These are phyloP conservation scores for Stegophylla sp. DNA, from an alignment of 2,888 invertebrate genomes.

Conservation along the genomic window DNA sequence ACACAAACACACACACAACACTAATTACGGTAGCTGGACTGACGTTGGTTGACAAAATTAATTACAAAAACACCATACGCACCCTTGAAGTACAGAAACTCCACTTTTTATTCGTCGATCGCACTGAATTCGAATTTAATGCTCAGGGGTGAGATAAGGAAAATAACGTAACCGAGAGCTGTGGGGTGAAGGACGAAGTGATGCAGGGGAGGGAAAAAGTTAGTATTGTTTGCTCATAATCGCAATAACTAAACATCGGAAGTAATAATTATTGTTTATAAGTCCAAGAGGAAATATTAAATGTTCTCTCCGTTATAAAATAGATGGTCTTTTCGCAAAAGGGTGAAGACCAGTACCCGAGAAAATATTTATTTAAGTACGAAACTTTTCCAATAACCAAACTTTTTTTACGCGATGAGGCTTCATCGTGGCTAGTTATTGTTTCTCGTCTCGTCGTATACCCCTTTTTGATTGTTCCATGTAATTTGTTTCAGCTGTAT, in stretches of 20 bases:
- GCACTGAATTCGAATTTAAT: not conserved
- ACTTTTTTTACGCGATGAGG: slow-evolving; percentile 8
- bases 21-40: not conserved
- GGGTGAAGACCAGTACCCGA: not conserved
- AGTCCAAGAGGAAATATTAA: slow-evolving; percentile 51
- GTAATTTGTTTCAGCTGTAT: not conserved
- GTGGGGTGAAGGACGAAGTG: not conserved
- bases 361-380: slow-evolving; percentile 53
- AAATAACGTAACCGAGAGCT: not conserved
- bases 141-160: not conserved
- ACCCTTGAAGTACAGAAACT: not conserved
- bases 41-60: not conserved
- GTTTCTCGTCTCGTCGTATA: slow-evolving; percentile 2
- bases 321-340: not conserved
- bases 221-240: slow-evolving; percentile 28
- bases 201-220: not conserved
- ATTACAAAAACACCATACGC: not conserved
- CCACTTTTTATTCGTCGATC: not conserved
- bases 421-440: slow-evolving; percentile 30
- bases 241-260: slow-evolving; percentile 43
- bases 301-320: not conserved
- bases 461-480: not conserved
- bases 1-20: not conserved
- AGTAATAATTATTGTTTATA: slow-evolving; percentile 52
- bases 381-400: slow-evolving; percentile 56